Conservation (phyloP, 2,113 vertebrate species). For the Marcusenius ussheri region DNA sequence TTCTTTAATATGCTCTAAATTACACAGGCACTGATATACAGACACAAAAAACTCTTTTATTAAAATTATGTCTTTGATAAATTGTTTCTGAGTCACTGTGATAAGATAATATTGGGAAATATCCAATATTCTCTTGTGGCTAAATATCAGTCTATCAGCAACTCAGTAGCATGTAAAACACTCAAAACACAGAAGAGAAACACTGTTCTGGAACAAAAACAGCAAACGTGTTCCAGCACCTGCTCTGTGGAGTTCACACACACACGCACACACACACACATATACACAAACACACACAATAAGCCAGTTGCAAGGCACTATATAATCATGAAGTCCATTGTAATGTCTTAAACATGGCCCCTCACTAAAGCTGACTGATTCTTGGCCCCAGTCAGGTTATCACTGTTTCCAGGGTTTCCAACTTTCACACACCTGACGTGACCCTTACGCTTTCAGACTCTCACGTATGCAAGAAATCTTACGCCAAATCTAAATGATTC, state of each 20-base stretch:
- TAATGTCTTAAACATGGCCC: background rate
- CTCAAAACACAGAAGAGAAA: background rate
- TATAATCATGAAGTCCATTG: background rate
- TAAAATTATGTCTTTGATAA: background rate
- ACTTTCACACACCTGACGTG: background rate
- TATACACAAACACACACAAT: no score
- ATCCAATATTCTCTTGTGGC: background rate
- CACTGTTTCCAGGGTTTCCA: background rate
- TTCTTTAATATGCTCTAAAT: constrained; percentile 5
- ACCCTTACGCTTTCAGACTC: no score
- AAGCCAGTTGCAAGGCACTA: background rate
- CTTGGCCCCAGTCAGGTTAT: background rate
- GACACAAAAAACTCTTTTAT: background rate
- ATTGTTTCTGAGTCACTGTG: background rate
- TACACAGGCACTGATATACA: background rate
- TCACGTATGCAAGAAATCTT: no score
- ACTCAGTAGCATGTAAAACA: background rate
- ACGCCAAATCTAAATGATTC: no score
- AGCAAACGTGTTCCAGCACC: background rate
- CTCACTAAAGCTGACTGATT: background rate
- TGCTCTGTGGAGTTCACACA: background rate
- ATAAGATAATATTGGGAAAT: background rate
- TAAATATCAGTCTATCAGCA: background rate
- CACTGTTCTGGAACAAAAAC: background rate
- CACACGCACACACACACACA: background rate